Conservation (phyloP, 2,113 vertebrate species). For the Syngnathoides biaculeatus region DNA sequence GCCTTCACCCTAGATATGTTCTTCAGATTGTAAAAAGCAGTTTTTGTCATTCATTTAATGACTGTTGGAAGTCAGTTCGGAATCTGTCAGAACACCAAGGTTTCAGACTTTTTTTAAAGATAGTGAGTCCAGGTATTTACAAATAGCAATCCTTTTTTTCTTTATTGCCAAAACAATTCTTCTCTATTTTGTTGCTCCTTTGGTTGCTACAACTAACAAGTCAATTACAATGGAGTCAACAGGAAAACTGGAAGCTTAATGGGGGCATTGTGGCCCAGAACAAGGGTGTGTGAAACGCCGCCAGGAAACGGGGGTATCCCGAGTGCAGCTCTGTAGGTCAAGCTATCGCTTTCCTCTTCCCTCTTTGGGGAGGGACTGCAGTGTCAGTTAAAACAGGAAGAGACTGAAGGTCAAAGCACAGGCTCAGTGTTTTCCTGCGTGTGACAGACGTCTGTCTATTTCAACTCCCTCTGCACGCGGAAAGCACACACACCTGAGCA, state of each 20-base stretch:
- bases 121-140: too few relatives aligned
- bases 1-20: too few relatives aligned
- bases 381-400: slow-evolving; percentile 57
- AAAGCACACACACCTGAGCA: background rate
- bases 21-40: too few relatives aligned
- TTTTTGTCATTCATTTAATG: too few relatives aligned
- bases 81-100: too few relatives aligned
- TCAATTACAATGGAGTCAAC: slow-evolving; percentile 46
- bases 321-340: slow-evolving; percentile 53
- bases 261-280: slow-evolving; percentile 9
- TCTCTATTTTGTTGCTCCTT: too few relatives aligned
- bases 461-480: slow-evolving; percentile 8
- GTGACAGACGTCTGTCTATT: slow-evolving; percentile 55
- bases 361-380: slow-evolving; percentile 44
- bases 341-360: slow-evolving; percentile 36
- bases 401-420: slow-evolving; percentile 61
- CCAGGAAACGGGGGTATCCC: background rate
- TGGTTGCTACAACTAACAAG: slow-evolving; percentile 32
- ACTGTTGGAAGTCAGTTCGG: too few relatives aligned
- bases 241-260: slow-evolving; percentile 48
- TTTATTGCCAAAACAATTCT: too few relatives aligned
- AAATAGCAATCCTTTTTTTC: too few relatives aligned
- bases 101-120: too few relatives aligned
- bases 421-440: slow-evolving; percentile 54
- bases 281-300: slow-evolving; percentile 38